Conservation (phyloP, 2,888 invertebrate species). For the Coenonympha glycerion region DNA sequence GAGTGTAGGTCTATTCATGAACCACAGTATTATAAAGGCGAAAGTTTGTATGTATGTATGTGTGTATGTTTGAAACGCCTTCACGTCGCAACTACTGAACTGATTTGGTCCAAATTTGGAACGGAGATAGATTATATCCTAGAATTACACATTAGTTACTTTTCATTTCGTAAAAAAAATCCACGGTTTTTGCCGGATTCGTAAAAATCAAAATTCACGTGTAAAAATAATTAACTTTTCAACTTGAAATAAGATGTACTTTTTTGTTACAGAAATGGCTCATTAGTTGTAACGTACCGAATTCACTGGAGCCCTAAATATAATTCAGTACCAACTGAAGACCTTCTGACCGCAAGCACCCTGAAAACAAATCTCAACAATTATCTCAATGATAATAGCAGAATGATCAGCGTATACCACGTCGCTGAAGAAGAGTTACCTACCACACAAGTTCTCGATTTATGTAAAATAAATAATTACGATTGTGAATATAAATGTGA, state of each 20-base stretch:
- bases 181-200: no score
- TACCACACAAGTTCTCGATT: conserved; percentile 73
- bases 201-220: no score
- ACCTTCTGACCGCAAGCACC: conserved; percentile 66
- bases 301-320: conserved; percentile 79
- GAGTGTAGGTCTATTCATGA: no score
- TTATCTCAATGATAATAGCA: conserved; percentile 66
- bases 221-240: not conserved
- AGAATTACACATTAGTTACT: no score
- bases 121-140: no score
- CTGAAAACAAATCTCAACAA: conserved; percentile 66
- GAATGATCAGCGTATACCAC: conserved; percentile 73
- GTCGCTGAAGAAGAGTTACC: conserved; percentile 62
- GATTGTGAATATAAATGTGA: conserved; percentile 80
- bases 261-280: conserved; percentile 75
- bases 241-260: not conserved
- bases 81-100: no score
- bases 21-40: no score
- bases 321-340: conserved; percentile 54
- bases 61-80: no score
- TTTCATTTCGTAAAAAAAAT: no score
- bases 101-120: no score
- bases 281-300: conserved; percentile 79
- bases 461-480: conserved; percentile 79
- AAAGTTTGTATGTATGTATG: no score